phyloP scores from a whole-genome alignment of 1,140 invertebrate species.

The Zophobas atratus region DNA sequence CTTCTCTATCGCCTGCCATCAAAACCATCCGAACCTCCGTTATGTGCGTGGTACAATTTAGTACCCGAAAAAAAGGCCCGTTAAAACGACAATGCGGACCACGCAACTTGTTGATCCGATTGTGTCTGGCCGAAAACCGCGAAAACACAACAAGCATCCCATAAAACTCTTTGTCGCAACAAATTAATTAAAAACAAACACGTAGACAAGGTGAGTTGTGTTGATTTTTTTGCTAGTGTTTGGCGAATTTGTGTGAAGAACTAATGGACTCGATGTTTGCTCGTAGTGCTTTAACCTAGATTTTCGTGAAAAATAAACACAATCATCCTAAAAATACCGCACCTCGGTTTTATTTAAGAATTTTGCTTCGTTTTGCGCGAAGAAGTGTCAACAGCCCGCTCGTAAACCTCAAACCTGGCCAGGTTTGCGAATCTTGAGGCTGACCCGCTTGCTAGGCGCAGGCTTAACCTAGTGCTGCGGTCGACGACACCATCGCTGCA shows the following conservation, averaged over 20 bases:
- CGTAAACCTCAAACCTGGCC: background rate
- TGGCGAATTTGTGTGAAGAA: conserved; percentile 29
- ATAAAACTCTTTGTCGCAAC: background rate
- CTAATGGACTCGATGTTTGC: conserved; percentile 32
- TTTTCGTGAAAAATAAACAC: conserved; percentile 37
- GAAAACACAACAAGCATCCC: no score
- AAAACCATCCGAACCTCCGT: no score
- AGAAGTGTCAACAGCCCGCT: conserved; percentile 22
- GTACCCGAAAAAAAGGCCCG: no score
- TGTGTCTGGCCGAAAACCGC: no score
- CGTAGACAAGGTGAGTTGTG: conserved; percentile 24
- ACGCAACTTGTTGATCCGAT: no score
- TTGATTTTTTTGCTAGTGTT: conserved; percentile 10
- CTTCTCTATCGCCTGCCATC: no score
- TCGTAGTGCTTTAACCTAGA: conserved; percentile 25
- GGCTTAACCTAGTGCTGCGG: conserved; percentile 47
- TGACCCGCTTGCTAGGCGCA: conserved; percentile 44
- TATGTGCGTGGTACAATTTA: no score
- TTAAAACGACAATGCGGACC: no score
- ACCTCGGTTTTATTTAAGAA: background rate
- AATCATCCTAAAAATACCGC: conserved; percentile 33
- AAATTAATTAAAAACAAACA: conserved; percentile 7
- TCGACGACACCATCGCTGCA: conserved; percentile 46
- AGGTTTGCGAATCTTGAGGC: conserved; percentile 28
- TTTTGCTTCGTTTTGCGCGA: conserved; percentile 3